A percentile compares a stretch with the other conserved stretches of the same genome.
These are phyloP conservation scores for Halictus quadricinctus DNA, from an alignment of 2,888 invertebrate genomes.

Conservation along the genomic window DNA sequence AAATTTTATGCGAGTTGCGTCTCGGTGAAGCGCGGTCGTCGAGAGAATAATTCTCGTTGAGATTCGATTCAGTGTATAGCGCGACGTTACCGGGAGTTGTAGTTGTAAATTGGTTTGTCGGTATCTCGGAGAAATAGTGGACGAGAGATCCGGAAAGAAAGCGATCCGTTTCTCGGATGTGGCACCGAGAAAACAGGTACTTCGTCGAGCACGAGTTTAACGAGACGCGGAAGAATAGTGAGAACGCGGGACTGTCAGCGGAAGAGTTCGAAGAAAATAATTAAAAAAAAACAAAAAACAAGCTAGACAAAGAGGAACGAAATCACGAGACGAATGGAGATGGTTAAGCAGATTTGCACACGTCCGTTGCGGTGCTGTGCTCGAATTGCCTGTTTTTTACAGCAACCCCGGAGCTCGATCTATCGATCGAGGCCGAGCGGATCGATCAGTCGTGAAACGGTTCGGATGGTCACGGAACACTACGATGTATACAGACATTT, in stretches of 20 bases:
- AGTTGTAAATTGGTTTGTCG: conserved; percentile 24
- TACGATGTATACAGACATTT: conserved; percentile 78
- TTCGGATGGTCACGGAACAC: conserved; percentile 65
- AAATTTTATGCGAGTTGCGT: conserved; percentile 10
- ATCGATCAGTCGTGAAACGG: conserved; percentile 44
- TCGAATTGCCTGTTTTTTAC: conserved; percentile 63
- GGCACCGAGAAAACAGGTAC: conserved; percentile 36
- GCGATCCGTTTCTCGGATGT: conserved; percentile 15
- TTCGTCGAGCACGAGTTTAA: conserved; percentile 40
- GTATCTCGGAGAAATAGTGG: conserved; percentile 10
- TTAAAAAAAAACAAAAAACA: conserved; percentile 24
- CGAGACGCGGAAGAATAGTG: neutral
- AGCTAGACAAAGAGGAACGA: conserved; percentile 14
- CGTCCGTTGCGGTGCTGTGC: conserved; percentile 38
- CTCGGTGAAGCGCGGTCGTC: neutral
- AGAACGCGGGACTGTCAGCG: neutral
- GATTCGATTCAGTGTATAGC: conserved; percentile 29
- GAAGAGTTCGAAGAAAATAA: conserved; percentile 22
- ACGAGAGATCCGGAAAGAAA: conserved; percentile 21
- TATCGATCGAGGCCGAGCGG: conserved; percentile 45
- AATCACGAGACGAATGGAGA: neutral
- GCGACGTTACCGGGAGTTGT: conserved; percentile 14
- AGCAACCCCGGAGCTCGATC: conserved; percentile 32
- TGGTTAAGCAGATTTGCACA: neutral
- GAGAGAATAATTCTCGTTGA: conserved; percentile 28